These are phyloP conservation scores for Cuculus canorus DNA, from an alignment of 2,797 vertebrate species.

Conservation along the genomic window DNA sequence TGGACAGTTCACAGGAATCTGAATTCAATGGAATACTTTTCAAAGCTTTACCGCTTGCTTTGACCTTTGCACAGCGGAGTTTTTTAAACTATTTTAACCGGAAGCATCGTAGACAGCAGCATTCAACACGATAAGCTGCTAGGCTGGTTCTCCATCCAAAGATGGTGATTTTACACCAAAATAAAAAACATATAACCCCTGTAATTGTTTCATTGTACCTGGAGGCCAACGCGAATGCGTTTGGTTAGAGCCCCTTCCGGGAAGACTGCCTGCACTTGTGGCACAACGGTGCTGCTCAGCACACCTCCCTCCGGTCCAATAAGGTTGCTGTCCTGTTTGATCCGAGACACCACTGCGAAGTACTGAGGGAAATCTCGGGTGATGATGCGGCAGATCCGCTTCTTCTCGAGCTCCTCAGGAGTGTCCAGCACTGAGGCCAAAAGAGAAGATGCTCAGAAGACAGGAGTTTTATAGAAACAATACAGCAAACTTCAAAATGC, in stretches of 20 bases:
- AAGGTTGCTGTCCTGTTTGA: constrained; percentile 96
- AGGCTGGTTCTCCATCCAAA: background rate
- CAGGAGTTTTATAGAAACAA: background rate
- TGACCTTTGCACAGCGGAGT: background rate
- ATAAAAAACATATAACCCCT: too few species aligned
- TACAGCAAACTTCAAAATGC: background rate
- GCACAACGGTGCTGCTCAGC: constrained; percentile 95
- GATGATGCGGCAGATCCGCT: constrained; percentile 95
- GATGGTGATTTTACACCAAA: background rate
- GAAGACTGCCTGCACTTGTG: constrained; percentile 96
- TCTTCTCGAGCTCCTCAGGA: constrained; percentile 92
- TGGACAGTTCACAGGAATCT: background rate
- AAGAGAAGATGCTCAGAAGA: constrained; percentile 10
- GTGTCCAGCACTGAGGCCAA: constrained; percentile 87
- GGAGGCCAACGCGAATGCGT: constrained; percentile 94
- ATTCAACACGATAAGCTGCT: rapidly evolving
- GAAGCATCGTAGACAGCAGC: background rate
- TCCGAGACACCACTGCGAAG: constrained; percentile 95
- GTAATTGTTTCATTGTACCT: constrained; percentile 78
- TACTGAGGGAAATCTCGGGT: constrained; percentile 98
- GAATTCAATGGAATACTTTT: background rate
- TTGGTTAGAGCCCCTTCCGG: constrained; percentile 97
- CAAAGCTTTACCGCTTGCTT: background rate
- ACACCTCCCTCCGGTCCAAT: constrained; percentile 96
- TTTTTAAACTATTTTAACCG: background rate